Percentiles rank a stretch among this genome's conserved stretches.
These are phyloP conservation scores for Nothocercus nigrocapillus DNA, from an alignment of 2,113 vertebrate genomes.

Conservation along the genomic window DNA sequence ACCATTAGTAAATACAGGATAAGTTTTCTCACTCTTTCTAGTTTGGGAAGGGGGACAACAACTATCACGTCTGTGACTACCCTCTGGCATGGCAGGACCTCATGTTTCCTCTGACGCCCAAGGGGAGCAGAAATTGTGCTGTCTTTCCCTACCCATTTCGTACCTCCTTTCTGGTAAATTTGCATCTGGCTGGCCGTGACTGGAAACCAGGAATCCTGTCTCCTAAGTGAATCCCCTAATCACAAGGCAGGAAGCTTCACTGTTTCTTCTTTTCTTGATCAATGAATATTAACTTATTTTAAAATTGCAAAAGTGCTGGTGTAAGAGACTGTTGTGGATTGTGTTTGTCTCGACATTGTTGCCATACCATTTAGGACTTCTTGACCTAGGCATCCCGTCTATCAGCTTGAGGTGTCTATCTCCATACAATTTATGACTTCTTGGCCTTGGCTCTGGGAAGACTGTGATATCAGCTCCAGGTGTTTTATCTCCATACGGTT, in stretches of 20 bases:
- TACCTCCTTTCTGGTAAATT: neutral
- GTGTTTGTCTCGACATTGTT: too few species aligned
- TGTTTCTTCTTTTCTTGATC: neutral
- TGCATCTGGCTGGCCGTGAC: neutral
- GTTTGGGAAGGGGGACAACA: neutral
- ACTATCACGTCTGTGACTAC: neutral
- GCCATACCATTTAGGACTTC: too few species aligned
- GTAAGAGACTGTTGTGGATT: too few species aligned
- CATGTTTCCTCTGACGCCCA: neutral
- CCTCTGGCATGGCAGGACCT: neutral
- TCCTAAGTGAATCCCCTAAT: neutral
- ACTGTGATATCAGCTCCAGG: too few species aligned
- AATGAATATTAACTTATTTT: neutral
- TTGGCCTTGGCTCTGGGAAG: too few species aligned
- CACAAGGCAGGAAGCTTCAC: neutral
- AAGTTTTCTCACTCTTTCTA: neutral
- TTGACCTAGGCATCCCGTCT: too few species aligned
- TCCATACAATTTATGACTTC: too few species aligned
- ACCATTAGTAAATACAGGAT: neutral
- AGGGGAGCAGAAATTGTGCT: neutral
- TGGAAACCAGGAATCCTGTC: neutral
- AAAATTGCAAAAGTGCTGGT: neutral
- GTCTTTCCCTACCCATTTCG: rapidly evolving
- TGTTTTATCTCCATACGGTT: too few species aligned
- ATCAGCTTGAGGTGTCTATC: too few species aligned